Evolutionary conservation across 1,140 invertebrate genomes (phyloP), one percentile per base, ranked within the genome.

Genomic region (Drosophila sturtevanti): DNA sequence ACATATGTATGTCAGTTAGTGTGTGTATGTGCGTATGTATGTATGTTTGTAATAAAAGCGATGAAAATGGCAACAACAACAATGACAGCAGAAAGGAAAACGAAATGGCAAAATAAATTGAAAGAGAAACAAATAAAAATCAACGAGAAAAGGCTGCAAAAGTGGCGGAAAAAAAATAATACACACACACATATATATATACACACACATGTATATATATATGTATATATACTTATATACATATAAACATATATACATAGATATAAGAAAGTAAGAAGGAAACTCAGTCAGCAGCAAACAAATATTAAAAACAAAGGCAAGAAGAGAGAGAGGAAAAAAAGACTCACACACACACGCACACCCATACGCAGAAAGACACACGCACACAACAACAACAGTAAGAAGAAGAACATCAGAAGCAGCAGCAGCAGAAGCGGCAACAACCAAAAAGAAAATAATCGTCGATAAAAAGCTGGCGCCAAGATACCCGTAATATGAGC

Each of bases 121-220:
- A 87, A 87, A 87, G 84, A 89, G 84, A 89, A 87, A 87, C 84
- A 87, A 87, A 87, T 87, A 87, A 87, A 87, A 87, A 87, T 87
- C 84, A 87, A 87, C 79, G 85, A 89, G 80, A 66, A 85, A 81
- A 89, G 82, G 82, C 82, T 87, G 82, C 82, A 87, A 87, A 86
- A 87, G 82, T 87, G 82, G 79, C 82, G 82, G 78, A 74, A 86
- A 86, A 81, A 82, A 85, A 72, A 72, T 35, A 62, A 60, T 77
- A 62, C 31, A 60, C 11, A n/a, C 11, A 48, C 16, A 48, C 41
- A 41, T 41, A 41, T 41, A 41, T n/a, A n/a, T n/a, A n/a, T n/a
- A 31, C 27, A 6, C 27, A 31, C 27, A 31, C 27, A 31, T 6
- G 7, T 2, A 24, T 2, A 24, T 24, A 24, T 4, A 31, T 31